Conservation (phyloP, 2,888 invertebrate genomes). For the Geophilus truncorum region DNA sequence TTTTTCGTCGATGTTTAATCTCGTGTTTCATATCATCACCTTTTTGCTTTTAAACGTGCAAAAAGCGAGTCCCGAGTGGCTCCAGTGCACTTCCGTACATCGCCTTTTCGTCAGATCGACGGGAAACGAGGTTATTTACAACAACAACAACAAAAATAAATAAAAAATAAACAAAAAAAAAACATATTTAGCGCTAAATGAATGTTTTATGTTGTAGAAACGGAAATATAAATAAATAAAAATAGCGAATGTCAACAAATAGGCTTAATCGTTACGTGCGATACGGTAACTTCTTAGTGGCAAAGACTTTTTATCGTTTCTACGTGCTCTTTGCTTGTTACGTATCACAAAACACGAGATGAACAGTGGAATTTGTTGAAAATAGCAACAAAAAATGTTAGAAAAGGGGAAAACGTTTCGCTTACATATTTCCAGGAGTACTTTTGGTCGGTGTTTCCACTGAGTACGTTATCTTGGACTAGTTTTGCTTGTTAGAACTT, state of each 20-base stretch:
- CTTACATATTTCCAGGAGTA: slow-evolving; percentile 25
- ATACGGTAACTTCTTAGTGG: no score
- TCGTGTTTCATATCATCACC: slow-evolving; percentile 15
- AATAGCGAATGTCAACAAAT: not conserved
- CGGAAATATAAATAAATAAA: not conserved
- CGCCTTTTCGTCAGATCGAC: no score
- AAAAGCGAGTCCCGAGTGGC: no score
- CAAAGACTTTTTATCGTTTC: not conserved
- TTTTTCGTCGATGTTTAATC: slow-evolving; percentile 2
- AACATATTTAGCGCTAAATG: not conserved
- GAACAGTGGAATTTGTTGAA: not conserved
- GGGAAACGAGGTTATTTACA: no score
- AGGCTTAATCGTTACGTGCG: not conserved
- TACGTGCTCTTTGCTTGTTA: not conserved
- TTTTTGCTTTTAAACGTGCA: not conserved
- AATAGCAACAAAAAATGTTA: not conserved
- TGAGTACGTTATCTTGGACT: slow-evolving; percentile 12
- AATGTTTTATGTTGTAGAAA: not conserved
- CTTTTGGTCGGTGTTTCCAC: slow-evolving; percentile 2
- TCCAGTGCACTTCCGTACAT: no score
- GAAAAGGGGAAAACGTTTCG: slow-evolving; percentile 29
- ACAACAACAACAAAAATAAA: no score
- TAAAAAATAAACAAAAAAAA: no score
- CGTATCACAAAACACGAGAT: not conserved
- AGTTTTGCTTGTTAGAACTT: slow-evolving; percentile 5